Evolutionary conservation across 2,888 invertebrate genomes (phyloP).

Genomic region (Polydesmus complanatus): DNA sequence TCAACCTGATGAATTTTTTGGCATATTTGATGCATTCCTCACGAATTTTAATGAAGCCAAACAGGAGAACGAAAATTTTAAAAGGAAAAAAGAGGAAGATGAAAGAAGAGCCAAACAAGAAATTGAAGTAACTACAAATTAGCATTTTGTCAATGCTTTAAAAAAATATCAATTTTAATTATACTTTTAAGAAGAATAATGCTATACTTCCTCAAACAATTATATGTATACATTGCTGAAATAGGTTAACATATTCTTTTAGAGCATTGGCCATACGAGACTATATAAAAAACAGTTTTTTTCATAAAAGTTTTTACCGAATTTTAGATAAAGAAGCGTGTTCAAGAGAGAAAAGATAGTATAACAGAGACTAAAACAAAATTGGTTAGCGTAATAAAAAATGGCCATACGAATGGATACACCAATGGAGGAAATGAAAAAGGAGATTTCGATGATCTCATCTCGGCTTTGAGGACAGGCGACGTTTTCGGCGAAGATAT

Average conservation of each 20-base stretch:
- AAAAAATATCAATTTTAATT: no score
- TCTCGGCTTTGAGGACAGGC: conserved; percentile 83
- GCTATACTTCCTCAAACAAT: no score
- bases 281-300: no score
- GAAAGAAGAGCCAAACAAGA: conserved; percentile 76
- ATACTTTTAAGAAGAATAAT: no score
- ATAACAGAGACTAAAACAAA: conserved; percentile 41
- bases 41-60: conserved; percentile 66
- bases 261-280: no score
- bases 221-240: no score
- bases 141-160: neutral
- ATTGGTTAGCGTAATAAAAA: conserved; percentile 29
- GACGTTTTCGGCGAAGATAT: conserved; percentile 93
- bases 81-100: conserved; percentile 72
- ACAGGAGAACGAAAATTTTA: conserved; percentile 74
- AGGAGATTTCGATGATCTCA: conserved; percentile 91
- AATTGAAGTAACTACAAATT: conserved; percentile 51
- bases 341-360: conserved; percentile 70
- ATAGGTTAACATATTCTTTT: no score
- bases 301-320: neutral
- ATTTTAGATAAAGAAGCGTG: conserved; percentile 58
- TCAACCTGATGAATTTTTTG: conserved; percentile 87
- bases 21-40: conserved; percentile 78
- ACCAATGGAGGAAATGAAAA: conserved; percentile 37
- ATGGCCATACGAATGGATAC: conserved; percentile 26